These are phyloP conservation scores for Synergus japonicus DNA, from an alignment of 2,888 invertebrate genomes.

Conservation along the genomic window DNA sequence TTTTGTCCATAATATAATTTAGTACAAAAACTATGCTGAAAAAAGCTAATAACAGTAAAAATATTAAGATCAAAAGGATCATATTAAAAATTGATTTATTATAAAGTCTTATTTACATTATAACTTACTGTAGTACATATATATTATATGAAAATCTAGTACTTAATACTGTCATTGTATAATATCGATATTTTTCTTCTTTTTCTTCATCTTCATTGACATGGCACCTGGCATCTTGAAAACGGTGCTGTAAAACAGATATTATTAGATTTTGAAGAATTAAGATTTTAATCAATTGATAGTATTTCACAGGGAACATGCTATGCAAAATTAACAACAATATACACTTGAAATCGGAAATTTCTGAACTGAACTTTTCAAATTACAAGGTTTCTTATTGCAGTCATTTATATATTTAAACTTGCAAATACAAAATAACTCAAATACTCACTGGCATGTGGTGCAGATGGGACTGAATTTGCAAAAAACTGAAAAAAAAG, in stretches of 20 bases:
- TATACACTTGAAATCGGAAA: background rate
- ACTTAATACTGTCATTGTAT: constrained; percentile 60
- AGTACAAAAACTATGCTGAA: background rate
- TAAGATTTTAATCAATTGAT: background rate
- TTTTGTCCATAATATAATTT: background rate
- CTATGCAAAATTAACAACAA: too few relatives aligned
- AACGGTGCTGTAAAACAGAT: constrained; percentile 84
- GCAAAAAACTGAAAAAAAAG: constrained; percentile 91
- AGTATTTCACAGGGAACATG: background rate
- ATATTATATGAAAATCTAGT: constrained; percentile 39
- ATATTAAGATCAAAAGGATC: background rate
- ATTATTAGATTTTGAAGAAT: background rate
- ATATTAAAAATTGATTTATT: background rate
- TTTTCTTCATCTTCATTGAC: constrained; percentile 88
- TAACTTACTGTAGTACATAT: constrained; percentile 26
- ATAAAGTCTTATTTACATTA: constrained; percentile 42
- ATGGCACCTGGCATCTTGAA: constrained; percentile 93
- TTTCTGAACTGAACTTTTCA: too few relatives aligned
- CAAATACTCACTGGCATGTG: constrained; percentile 93
- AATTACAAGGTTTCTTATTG: too few relatives aligned
- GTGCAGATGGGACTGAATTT: constrained; percentile 98
- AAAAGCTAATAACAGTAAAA: background rate
- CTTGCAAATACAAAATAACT: constrained; percentile 19
- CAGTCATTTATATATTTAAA: too few relatives aligned
- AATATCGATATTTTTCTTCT: constrained; percentile 82